Base-by-base conservation (phyloP, 2,888 invertebrate genomes). In the Diploptera punctata region DNA sequence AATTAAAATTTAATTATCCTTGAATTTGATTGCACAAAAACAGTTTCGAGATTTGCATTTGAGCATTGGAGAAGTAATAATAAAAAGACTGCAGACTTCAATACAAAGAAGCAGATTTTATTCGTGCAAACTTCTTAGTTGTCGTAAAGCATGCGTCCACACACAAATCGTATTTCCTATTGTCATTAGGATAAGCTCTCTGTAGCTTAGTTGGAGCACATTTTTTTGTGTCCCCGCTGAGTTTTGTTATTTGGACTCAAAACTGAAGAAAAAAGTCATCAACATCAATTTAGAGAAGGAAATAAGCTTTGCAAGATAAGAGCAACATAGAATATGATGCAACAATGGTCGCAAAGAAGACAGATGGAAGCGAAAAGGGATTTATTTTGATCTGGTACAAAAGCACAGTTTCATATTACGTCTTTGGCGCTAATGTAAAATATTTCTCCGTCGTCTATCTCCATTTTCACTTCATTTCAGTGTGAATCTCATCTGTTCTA, bases 171-270 rank as follows among this genome's bases (percentile, higher is more conserved):
- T 52, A 52, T 52, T 52, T 52, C 52, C 52, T 47, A 57, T 72
- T 67, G 72, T 68, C 72, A 72, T 72, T 72, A 72, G 72, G 72
- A 72, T 72, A 62, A 62, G 52, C 52, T 52, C 10, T 52, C 10
- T 19, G 52, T 70, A 70, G 70, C 70, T 70, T 47, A 49, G 43
- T 62, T 33, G 47, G 29, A 60, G 61, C 68, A n/a, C n/a, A n/a
- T n/a, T n/a, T 70, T 70, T 70, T 47, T 62, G 70, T 49, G 26
- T 21, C 21, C 65, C 52, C 10, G 24, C 52, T 21, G 52, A 10
- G 52, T 52, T 52, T 52, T 52, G 52, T 52, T 52, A 24, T 52
- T 52, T 52, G 52, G 52, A 9, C 52, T 52, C 52, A 9, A 52
- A n/a, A 52, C 52, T 1, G 21, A 52, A 52, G 21, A n/a, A 62